phyloP scores from a whole-genome alignment of 2,113 vertebrate species.

The Daphoenositta chrysoptera region DNA sequence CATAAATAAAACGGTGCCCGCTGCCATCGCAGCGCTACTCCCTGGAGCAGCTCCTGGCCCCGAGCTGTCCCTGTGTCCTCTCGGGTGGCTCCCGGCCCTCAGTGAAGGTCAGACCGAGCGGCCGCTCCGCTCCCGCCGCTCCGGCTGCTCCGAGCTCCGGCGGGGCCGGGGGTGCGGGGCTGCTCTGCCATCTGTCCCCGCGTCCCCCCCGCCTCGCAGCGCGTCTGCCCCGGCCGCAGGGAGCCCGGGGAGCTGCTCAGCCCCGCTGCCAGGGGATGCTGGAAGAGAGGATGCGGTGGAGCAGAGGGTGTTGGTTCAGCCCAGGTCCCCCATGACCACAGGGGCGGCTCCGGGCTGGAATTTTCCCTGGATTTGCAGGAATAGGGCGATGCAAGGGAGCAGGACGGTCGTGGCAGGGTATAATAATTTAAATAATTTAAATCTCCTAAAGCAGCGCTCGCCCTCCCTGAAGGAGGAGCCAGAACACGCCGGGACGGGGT shows the following conservation, averaged over 20 bases:
- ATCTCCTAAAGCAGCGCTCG: fast-evolving
- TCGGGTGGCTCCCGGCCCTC: not conserved
- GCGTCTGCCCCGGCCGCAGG: fast-evolving
- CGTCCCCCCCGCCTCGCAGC: fast-evolving
- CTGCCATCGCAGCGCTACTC: too few species aligned
- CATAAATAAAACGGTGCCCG: fast-evolving
- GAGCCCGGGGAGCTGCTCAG: fast-evolving
- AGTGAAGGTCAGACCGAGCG: not conserved
- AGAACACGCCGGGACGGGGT: fast-evolving
- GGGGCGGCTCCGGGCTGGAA: not conserved
- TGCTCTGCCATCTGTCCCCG: not conserved
- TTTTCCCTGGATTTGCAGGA: not conserved
- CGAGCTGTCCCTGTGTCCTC: not conserved
- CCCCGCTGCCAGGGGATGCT: not conserved
- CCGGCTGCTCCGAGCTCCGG: fast-evolving
- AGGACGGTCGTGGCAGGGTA: fast-evolving
- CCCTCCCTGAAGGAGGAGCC: not conserved
- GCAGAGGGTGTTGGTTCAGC: not conserved
- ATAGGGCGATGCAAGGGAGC: fast-evolving
- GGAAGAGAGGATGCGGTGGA: fast-evolving
- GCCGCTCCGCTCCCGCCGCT: not conserved
- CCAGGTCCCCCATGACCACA: fast-evolving
- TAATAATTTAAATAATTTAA: fast-evolving
- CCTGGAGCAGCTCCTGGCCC: not conserved
- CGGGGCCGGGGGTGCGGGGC: not conserved